Base-by-base conservation (phyloP, 1,140 invertebrate genomes). In the Pectinophora gossypiella region DNA sequence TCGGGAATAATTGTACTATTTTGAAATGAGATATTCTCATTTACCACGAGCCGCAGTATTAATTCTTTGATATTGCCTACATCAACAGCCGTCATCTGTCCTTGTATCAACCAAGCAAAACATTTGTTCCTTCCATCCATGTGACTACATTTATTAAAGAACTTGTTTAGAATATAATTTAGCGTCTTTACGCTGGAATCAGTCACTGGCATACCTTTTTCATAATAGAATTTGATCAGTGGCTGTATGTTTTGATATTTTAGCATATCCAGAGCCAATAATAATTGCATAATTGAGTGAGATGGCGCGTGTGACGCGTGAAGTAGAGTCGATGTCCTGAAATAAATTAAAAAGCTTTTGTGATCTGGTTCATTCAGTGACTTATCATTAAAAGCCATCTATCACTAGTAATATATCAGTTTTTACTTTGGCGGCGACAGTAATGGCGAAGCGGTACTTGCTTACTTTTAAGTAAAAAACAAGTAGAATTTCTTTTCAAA, bases 171-270 rank as follows among this genome's bases (percentile, higher is more conserved):
- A 22, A 82, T 19, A 15, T 48, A 48, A 22, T 60, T 71, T 19
- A 87, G 51, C 1, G 79, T 87, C 9, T 48, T 55, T 12, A 84
- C 49, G 50, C 67, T 82, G 5, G 59, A 40, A 42, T 69, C 60
- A 38, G 70, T 79, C 0, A 80, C 65, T 2, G 79, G 76, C 76
- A 87, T 80, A 19, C 68, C 71, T 51, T 73, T 75, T 50, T 85
- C 78, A 19, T 71, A 59, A 42, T 87, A 85, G 9, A 74, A 55
- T 19, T 73, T 59, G 15, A 82, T 42, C 10, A 87, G 51, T 0
- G 76, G 66, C 38, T 77, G 63, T 12, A 77, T 64, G 48, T 59
- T 56, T 35, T 66, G 27, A 55, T 74, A 77, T 35, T 72, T 69
- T 0, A 82, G 55, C 3, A 62, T 50, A 21, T 64, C 49, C 19